A percentile compares a stretch with the other conserved stretches of the same genome.
Conservation (phyloP, 2,888 invertebrate genomes). For the Teinopalpus imperialis region DNA sequence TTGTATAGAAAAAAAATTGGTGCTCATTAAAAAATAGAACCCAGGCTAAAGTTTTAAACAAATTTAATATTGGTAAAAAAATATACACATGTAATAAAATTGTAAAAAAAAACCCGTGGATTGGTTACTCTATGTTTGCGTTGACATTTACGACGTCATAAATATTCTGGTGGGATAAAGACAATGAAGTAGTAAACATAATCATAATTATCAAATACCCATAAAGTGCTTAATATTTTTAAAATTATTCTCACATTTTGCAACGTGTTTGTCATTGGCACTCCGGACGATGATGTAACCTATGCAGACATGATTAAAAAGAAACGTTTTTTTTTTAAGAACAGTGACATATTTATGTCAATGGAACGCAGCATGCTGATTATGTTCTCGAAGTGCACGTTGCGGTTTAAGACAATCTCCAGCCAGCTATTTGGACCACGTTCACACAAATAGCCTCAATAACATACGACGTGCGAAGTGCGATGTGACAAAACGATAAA, state of each 20-base stretch:
- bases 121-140: no score
- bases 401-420: conserved; percentile 16
- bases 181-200: neutral
- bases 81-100: no score
- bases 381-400: neutral
- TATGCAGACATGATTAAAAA: no score
- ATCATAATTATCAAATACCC: neutral
- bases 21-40: no score
- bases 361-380: conserved; percentile 4
- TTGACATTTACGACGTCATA: conserved; percentile 2
- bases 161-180: conserved; percentile 1
- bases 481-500: conserved; percentile 32
- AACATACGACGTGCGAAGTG: conserved; percentile 32
- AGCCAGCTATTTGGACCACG: conserved; percentile 6
- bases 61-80: no score
- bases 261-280: no score
- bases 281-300: no score
- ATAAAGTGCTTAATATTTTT: neutral
- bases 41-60: no score
- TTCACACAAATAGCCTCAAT: conserved; percentile 19
- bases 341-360: conserved; percentile 7
- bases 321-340: no score
- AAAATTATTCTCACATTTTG: no score
- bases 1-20: no score
- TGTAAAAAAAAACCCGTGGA: no score